Evolutionary conservation across 2,797 vertebrate species (phyloP).

Genomic region (Lindbergichthys nudifrons): DNA sequence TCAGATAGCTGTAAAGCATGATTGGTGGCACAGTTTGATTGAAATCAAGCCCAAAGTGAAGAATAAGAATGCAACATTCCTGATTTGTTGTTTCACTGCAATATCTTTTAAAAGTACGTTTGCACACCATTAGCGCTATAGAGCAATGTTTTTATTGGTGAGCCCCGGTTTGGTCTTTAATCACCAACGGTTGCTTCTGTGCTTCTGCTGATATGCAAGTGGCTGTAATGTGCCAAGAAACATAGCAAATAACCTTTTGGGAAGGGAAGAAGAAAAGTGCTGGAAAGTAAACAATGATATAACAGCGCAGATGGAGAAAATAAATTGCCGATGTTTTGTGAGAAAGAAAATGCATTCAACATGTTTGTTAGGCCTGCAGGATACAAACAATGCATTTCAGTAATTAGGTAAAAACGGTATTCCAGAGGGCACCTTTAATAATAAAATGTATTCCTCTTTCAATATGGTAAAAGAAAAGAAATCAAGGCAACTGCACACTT

Average conservation of each 20-base stretch:
- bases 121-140: not conserved
- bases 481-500: not conserved
- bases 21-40: slow-evolving; percentile 11
- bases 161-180: not conserved
- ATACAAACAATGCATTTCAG: not conserved
- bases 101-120: slow-evolving; percentile 10
- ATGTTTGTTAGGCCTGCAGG: not conserved
- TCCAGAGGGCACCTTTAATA: not conserved
- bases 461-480: slow-evolving; percentile 4
- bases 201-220: slow-evolving; percentile 12
- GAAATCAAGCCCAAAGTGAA: too few relatives aligned
- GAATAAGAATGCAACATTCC: not conserved
- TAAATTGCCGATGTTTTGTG: not conserved
- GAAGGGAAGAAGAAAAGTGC: slow-evolving; percentile 2
- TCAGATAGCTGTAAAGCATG: slow-evolving; percentile 27
- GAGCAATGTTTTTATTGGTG: not conserved
- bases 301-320: not conserved
- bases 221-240: not conserved
- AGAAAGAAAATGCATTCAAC: not conserved
- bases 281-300: not conserved
- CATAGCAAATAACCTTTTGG: not conserved
- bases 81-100: slow-evolving; percentile 14
- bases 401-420: not conserved
- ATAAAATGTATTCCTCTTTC: not conserved
- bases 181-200: too few relatives aligned